phyloP scores from a whole-genome alignment of 2,113 vertebrate genomes.

The Zosterops borbonicus region DNA sequence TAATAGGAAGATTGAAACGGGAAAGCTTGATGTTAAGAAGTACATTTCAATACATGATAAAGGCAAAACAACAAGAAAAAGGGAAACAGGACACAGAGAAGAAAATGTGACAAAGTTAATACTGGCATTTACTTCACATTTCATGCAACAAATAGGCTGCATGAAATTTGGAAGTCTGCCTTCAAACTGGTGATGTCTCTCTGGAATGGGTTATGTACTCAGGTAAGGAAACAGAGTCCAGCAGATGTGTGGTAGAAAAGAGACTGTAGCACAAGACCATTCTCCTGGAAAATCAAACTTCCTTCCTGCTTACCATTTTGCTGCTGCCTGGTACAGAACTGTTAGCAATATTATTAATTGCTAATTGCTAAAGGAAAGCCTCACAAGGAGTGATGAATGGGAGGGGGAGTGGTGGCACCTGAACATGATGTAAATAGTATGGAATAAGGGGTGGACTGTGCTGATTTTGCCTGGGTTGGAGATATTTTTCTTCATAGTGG shows the following conservation, averaged over 20 bases:
- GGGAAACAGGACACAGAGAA: not conserved
- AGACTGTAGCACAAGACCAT: not conserved
- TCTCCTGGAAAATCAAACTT: not conserved
- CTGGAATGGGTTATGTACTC: not conserved
- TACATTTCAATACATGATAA: not conserved
- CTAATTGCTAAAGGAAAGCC: not conserved
- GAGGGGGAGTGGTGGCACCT: not conserved
- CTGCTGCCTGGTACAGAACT: not conserved
- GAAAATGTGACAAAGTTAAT: not conserved
- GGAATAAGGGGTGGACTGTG: not conserved
- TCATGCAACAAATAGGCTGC: not conserved
- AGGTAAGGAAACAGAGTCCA: not conserved
- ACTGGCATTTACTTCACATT: not conserved
- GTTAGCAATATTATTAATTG: not conserved
- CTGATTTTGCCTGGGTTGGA: not conserved
- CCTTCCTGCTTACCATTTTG: not conserved
- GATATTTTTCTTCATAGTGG: not conserved
- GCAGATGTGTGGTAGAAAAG: not conserved
- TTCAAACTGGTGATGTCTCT: not conserved
- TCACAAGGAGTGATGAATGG: not conserved
- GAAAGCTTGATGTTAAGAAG: not conserved
- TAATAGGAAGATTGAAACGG: not conserved
- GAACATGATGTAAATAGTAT: rapidly evolving
- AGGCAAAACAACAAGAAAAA: not conserved
- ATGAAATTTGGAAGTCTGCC: not conserved